A percentile compares a stretch with the other conserved stretches of the same genome.
These are phyloP conservation scores for Teleogryllus oceanicus DNA, from an alignment of 2,888 invertebrate genomes.

Conservation along the genomic window DNA sequence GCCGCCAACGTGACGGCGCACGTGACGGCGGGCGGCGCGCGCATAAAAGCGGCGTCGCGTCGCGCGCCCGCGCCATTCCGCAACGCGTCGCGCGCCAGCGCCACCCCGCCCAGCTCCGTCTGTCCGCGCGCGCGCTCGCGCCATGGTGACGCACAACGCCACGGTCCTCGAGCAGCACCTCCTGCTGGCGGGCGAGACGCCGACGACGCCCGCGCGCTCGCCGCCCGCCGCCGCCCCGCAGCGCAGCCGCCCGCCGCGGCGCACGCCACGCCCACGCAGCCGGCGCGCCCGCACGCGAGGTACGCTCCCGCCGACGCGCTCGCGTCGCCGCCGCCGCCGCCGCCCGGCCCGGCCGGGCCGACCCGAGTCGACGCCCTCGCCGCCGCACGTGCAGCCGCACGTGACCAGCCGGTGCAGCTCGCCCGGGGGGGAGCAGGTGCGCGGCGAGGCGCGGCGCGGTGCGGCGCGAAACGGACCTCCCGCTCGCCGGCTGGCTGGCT, in stretches of 20 bases:
- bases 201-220: constrained; percentile 72
- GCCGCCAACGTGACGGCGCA: neutral
- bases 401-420: neutral
- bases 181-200: constrained; percentile 31
- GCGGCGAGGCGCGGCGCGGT: no score
- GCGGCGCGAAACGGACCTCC: neutral
- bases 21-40: neutral
- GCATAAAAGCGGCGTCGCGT: neutral
- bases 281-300: constrained; percentile 95
- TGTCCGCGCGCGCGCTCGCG: neutral
- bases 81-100: neutral
- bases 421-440: no score
- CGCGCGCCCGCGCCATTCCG: constrained; percentile 4
- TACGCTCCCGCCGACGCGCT: constrained; percentile 86
- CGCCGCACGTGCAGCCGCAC: neutral
- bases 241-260: constrained; percentile 94
- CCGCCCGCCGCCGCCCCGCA: constrained; percentile 97
- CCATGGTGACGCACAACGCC: constrained; percentile 36
- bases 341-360: neutral
- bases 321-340: constrained; percentile 61
- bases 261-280: constrained; percentile 73
- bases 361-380: neutral
- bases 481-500: neutral
- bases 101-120: no score
- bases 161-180: constrained; percentile 37